These are phyloP conservation scores for Leptestheria dahalacensis DNA, from an alignment of 1,140 invertebrate genomes.

Conservation along the genomic window DNA sequence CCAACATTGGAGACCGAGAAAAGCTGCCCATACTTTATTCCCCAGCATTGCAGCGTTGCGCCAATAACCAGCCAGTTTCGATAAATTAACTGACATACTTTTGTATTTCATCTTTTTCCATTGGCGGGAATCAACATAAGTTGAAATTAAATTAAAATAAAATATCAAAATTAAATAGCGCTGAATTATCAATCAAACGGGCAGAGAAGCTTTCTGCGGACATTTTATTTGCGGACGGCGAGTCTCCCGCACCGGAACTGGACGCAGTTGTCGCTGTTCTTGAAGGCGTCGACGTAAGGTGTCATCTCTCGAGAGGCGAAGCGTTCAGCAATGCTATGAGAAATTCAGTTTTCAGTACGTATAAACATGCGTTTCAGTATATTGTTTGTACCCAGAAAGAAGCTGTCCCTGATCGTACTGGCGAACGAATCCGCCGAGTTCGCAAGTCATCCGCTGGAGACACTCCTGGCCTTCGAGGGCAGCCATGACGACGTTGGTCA, in stretches of 20 bases:
- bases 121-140: no score
- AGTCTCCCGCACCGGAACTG: conserved; percentile 7
- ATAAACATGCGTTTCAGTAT: background rate
- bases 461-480: conserved; percentile 12
- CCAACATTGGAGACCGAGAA: no score
- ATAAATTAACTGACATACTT: no score
- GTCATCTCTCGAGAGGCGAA: background rate
- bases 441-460: conserved; percentile 13
- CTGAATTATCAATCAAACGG: no score
- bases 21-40: no score
- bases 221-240: background rate
- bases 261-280: conserved; percentile 4
- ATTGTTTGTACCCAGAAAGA: background rate
- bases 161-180: no score
- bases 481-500: conserved; percentile 10
- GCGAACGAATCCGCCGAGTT: conserved; percentile 10
- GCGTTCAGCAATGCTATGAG: conserved; percentile 5
- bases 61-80: no score
- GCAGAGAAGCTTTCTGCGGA: no score
- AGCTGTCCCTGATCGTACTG: conserved; percentile 8
- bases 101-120: no score
- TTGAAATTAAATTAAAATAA: no score
- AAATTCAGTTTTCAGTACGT: background rate
- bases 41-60: no score
- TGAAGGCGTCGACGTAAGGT: conserved; percentile 2